These are phyloP conservation scores for Tragelaphus strepsiceros DNA, from an alignment of 2,113 vertebrate genomes.

Conservation along the genomic window DNA sequence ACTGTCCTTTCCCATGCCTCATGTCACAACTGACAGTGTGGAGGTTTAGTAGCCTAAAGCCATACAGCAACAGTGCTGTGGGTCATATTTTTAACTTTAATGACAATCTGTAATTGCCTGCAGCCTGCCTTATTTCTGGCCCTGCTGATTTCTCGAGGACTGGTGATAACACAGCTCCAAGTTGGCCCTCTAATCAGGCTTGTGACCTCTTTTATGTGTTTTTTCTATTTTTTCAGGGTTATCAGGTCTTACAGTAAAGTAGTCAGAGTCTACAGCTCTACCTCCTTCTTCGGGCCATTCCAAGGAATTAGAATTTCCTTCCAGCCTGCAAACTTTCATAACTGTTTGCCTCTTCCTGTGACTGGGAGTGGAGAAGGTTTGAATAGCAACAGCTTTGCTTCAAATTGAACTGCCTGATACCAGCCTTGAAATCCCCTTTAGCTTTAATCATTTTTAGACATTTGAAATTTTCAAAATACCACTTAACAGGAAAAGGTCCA, in stretches of 20 bases:
- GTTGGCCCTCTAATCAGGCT: conserved; percentile 41
- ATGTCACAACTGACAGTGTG: conserved; percentile 36
- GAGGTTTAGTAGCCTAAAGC: conserved; percentile 43
- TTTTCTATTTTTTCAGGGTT: conserved; percentile 46
- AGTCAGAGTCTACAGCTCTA: conserved; percentile 23
- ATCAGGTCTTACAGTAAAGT: conserved; percentile 41
- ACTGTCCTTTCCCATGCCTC: background rate
- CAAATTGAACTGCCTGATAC: background rate
- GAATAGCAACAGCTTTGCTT: conserved; percentile 34
- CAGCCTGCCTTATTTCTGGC: conserved; percentile 61
- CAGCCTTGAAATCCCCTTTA: conserved; percentile 28
- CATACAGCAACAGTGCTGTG: conserved; percentile 42
- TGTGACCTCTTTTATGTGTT: background rate
- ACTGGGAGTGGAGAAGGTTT: background rate
- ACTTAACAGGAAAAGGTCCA: background rate
- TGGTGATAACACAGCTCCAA: conserved; percentile 50
- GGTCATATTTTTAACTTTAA: conserved; percentile 65
- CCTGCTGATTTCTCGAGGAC: conserved; percentile 53
- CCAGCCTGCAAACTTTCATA: conserved; percentile 11
- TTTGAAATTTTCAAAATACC: conserved; percentile 46
- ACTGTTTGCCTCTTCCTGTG: background rate
- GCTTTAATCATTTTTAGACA: conserved; percentile 31
- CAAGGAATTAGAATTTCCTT: conserved; percentile 54
- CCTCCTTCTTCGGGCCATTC: conserved; percentile 32
- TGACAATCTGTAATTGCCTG: conserved; percentile 65